Base-by-base conservation (phyloP, 2,888 invertebrate species). In the Deilephila porcellus region DNA sequence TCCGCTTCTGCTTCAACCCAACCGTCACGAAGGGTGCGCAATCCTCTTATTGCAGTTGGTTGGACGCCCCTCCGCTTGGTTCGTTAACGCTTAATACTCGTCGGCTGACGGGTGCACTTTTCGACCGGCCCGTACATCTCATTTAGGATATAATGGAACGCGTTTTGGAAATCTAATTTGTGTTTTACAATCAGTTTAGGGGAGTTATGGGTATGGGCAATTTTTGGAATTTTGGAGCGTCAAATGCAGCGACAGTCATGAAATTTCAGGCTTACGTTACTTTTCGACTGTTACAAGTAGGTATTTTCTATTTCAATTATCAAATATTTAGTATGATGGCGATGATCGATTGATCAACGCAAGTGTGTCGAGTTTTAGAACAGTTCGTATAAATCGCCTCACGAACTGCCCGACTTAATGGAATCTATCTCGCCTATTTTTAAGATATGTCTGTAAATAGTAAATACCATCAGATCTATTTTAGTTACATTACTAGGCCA, bases 1-100 rank as follows among this genome's bases (percentile, higher is more conserved):
- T 25, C 60, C 75, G 64, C 74, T 70, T 73, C 52, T 82, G 56
- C 75, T 79, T 85, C 82, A 79, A n/a, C 53, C 87, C 86, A 76
- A 63, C 60, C 77, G 62, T 73, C 78, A 80, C 81, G 88, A 88
- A 92, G 93, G 93, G 93, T 90, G 90, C 89, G 89, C 87, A 93
- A 94, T 93, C 93, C 93, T 93, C 93, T 94, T 93, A 94, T 91
- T 93, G 94, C 94, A 93, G 92, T 81, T 90, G 92, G 92, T 83
- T 93, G 93, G 90, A 85, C 79, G 71, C 74, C 71, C 74, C 74
- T 74, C 79, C 78, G 80, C 88, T 84, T 85, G 90, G 85, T 90
- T 93, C 93, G 93, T 93, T 92, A 92, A 85, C 90, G 88, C 79
- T 52, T 89, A 89, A 90, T 87, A 83, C 88, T 80, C 78, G 76